Conservation (phyloP, 1,140 invertebrate species). For the Microplitis mediator region DNA sequence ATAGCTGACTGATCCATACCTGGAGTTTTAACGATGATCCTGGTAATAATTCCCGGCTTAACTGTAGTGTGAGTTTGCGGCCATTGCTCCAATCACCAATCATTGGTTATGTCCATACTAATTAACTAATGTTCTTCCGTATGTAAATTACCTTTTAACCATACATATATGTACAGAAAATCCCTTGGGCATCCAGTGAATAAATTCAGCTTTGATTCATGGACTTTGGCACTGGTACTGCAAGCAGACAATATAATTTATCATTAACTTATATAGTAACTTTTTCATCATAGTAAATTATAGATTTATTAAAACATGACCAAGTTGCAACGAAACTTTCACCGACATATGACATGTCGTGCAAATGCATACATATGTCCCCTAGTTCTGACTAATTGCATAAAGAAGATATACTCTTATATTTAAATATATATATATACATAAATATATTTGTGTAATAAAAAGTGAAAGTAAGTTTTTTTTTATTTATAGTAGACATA, state of each 20-base stretch:
- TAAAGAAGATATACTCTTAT: not conserved
- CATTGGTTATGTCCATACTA: conserved; percentile 58
- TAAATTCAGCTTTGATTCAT: not conserved
- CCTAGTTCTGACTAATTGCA: too few relatives aligned
- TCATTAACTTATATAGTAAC: too few relatives aligned
- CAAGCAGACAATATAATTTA: too few relatives aligned
- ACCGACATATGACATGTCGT: not conserved
- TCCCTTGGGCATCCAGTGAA: not conserved
- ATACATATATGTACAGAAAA: not conserved
- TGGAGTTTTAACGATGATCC: conserved; percentile 62
- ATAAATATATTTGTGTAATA: too few relatives aligned
- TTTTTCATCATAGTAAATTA: too few relatives aligned
- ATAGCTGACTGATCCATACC: conserved; percentile 56
- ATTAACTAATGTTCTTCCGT: conserved; percentile 63
- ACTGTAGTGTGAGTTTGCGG: conserved; percentile 55
- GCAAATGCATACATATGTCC: not conserved
- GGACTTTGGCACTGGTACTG: not conserved
- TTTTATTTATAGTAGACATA: conserved; percentile 28
- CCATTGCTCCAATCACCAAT: conserved; percentile 55
- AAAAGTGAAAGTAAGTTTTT: too few relatives aligned
- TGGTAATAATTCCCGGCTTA: conserved; percentile 60
- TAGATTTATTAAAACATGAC: not conserved
- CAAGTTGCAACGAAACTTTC: not conserved
- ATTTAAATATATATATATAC: too few relatives aligned
- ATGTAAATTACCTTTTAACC: conserved; percentile 52